Evolutionary conservation across 2,888 invertebrate genomes (phyloP).

Genomic region (Chrysopilus asiliformis): DNA sequence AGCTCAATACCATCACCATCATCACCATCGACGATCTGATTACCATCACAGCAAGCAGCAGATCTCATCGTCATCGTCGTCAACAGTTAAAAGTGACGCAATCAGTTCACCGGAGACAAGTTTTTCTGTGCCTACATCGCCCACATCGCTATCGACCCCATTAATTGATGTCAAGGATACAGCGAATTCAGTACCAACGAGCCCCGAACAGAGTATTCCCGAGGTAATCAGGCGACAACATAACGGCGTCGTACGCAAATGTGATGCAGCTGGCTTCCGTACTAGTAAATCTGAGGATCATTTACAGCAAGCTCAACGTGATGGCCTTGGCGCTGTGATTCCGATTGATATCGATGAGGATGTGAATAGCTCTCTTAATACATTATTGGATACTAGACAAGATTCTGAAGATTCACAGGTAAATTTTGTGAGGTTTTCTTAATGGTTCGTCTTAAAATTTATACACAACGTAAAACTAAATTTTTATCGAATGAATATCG

Average conservation of each 20-base stretch:
- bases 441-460: slow-evolving; percentile 1
- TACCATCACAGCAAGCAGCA: background rate
- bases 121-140: slow-evolving; percentile 38
- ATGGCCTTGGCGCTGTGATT: slow-evolving; percentile 58
- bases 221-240: slow-evolving; percentile 35
- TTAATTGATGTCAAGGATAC: slow-evolving; percentile 32
- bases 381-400: slow-evolving; percentile 65
- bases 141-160: slow-evolving; percentile 38
- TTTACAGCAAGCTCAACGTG: slow-evolving; percentile 49
- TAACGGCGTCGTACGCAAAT: slow-evolving; percentile 37
- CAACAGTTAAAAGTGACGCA: slow-evolving; percentile 33
- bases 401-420: slow-evolving; percentile 40
- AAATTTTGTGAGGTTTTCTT: too few relatives aligned
- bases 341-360: slow-evolving; percentile 88
- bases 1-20: too few relatives aligned
- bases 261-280: slow-evolving; percentile 57
- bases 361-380: slow-evolving; percentile 85
- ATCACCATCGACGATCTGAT: slow-evolving; percentile 5
- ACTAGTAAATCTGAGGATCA: slow-evolving; percentile 89
- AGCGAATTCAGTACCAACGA: slow-evolving; percentile 53
- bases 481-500: too few relatives aligned
- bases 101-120: slow-evolving; percentile 31
- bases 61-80: slow-evolving; percentile 30
- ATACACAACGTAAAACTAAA: too few relatives aligned
- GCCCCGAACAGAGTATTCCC: slow-evolving; percentile 42